phyloP scores from a whole-genome alignment of 2,888 invertebrate genomes.

The Harpalus rubripes region DNA sequence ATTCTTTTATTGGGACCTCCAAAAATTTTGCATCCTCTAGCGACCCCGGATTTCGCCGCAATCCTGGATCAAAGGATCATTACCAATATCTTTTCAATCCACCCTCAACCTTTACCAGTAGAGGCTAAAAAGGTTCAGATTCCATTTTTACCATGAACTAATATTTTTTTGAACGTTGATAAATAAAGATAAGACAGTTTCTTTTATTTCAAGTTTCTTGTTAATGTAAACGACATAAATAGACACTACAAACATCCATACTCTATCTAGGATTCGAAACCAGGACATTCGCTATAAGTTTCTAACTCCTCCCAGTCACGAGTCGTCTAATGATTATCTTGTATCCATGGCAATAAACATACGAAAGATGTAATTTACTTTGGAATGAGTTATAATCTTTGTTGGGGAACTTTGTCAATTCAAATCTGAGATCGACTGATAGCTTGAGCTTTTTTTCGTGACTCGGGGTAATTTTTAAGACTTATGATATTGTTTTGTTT shows the following conservation, averaged over 20 bases:
- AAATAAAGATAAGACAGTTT: no score
- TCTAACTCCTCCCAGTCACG: not conserved
- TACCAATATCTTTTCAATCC: no score
- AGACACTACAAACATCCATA: not conserved
- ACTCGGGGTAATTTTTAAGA: constrained; percentile 34
- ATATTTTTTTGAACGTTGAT: no score
- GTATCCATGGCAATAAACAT: constrained; percentile 11
- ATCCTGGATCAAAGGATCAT: no score
- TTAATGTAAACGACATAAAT: no score
- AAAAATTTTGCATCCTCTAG: no score
- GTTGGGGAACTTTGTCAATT: constrained; percentile 29
- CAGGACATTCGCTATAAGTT: not conserved
- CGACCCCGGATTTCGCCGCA: no score
- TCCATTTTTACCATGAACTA: no score
- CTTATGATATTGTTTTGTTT: constrained; percentile 36
- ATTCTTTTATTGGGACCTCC: no score
- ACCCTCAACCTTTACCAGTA: no score
- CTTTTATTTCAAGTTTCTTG: no score
- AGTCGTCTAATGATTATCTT: constrained; percentile 29
- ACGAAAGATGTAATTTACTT: constrained; percentile 33
- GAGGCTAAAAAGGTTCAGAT: no score
- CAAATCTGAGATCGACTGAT: constrained; percentile 30
- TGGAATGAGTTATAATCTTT: constrained; percentile 20
- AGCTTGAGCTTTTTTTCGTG: constrained; percentile 44
- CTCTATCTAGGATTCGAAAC: not conserved